Evolutionary conservation across 2,797 vertebrate species (phyloP), one percentile per base, ranked within the genome.

Genomic region (Macroramphosus scolopax): DNA sequence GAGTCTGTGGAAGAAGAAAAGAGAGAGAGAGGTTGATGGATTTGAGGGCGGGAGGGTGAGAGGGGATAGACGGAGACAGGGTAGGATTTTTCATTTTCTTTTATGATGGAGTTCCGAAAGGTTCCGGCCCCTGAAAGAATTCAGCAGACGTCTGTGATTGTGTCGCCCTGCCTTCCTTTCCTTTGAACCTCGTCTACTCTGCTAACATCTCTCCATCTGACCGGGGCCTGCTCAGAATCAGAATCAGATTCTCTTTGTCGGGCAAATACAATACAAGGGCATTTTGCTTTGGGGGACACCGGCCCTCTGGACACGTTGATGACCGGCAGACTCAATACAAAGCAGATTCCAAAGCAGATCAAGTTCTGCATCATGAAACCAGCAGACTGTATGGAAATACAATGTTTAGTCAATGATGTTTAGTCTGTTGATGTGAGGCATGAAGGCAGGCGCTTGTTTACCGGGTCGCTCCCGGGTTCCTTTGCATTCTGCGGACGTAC

Each of bases 1-100:
- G 88, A 91, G 93, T 90, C 43, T 16, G 33, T 50, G 30, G 33
- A 38, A 70, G 37, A 6, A n/a, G n/a, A n/a, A n/a, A n/a, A n/a
- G n/a, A n/a, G n/a, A n/a, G n/a, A n/a, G n/a, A 26, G 13, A 33
- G 30, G 12, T 42, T 34, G 45, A 40, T 10, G 26, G 28, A 29
- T 34, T 36, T 24, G 7, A 14, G 17, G 22, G n/a, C n/a, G n/a
- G 8, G 41, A 2, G 13, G 14, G 14, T 10, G 35, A 36, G 9
- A 25, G 9, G 29, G 34, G 15, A 50, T 44, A 61, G 18, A 57
- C 5, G 1, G 20, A 66, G 42, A 31, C 14, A 36, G 20, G 3
- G 26, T 37, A 49, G 37, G 30, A 37, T 58, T 64, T 70, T 73
- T 63, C 32, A 35, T 58, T 73, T 69, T 63, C 53, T 67, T 59